Percentiles rank a stretch among this genome's conserved stretches.
phyloP scores from a whole-genome alignment of 2,113 vertebrate genomes.

The Centropristis striata region DNA sequence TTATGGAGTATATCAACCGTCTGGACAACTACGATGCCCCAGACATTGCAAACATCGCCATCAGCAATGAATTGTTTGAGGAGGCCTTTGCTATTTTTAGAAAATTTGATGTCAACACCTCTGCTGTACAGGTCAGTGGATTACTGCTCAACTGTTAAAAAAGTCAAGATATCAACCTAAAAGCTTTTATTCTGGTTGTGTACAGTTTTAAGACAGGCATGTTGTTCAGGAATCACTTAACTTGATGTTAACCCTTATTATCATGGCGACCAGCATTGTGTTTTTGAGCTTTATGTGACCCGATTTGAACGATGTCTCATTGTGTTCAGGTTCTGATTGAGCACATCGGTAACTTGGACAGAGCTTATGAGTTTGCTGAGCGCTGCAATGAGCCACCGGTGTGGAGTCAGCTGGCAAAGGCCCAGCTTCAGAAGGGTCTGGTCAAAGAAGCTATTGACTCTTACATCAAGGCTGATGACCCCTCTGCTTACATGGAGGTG shows the following conservation, averaged over 20 bases:
- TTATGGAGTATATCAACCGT: conserved; percentile 99
- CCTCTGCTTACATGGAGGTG: conserved; percentile 99
- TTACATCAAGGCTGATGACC: conserved; percentile 99
- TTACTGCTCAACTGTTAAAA: not conserved
- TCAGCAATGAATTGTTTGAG: conserved; percentile 98
- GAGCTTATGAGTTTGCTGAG: conserved; percentile 98
- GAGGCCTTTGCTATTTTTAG: conserved; percentile 99
- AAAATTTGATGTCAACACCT: conserved; percentile 99
- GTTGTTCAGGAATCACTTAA: not conserved
- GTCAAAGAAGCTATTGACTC: conserved; percentile 99
- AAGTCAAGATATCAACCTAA: not conserved
- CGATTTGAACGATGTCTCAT: conserved; percentile 1
- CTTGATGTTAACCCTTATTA: not conserved
- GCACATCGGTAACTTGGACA: conserved; percentile 98
- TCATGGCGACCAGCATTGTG: not conserved
- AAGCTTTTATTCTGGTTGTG: not conserved
- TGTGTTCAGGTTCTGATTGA: conserved; percentile 94
- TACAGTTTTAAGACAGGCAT: not conserved
- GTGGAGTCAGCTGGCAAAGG: conserved; percentile 99
- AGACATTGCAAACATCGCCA: conserved; percentile 98
- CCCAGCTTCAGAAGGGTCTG: conserved; percentile 97
- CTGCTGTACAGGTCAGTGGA: conserved; percentile 94
- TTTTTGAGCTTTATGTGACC: not conserved
- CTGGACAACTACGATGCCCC: conserved; percentile 99
- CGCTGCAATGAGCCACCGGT: conserved; percentile 99